Evolutionary conservation across 2,113 vertebrate species (phyloP).

Genomic region (Eleginops maclovinus): DNA sequence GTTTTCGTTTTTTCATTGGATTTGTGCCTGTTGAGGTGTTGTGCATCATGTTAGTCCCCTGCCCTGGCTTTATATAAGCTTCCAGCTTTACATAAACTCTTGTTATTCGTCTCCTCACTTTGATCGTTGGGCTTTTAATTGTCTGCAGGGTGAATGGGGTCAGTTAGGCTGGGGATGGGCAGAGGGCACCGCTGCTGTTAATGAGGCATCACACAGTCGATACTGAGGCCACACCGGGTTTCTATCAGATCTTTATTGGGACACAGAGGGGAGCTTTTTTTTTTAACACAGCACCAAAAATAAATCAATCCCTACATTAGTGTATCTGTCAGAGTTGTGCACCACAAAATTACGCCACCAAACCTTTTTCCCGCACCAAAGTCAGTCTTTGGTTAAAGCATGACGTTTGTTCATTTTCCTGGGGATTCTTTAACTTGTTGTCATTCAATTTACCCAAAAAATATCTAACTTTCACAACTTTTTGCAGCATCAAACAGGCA

Average conservation of each 20-base stretch:
- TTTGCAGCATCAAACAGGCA: neutral
- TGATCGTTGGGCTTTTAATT: neutral
- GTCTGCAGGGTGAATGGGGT: slow-evolving; percentile 46
- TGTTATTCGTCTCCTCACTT: neutral
- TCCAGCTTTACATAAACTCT: neutral
- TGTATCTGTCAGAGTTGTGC: slow-evolving; percentile 10
- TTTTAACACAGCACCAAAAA: slow-evolving; percentile 36
- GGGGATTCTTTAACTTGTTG: neutral
- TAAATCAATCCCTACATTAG: slow-evolving; percentile 40
- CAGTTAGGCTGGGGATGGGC: slow-evolving; percentile 16
- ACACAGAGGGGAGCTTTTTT: neutral
- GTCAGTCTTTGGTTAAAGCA: neutral
- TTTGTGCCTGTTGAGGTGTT: neutral
- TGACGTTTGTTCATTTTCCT: neutral
- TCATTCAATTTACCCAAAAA: neutral
- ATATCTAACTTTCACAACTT: neutral
- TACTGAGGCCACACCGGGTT: slow-evolving; percentile 28
- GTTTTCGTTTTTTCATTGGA: neutral
- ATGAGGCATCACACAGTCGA: slow-evolving; percentile 43
- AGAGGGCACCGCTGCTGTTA: slow-evolving; percentile 13
- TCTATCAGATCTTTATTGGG: slow-evolving; percentile 22
- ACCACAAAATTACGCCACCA: neutral
- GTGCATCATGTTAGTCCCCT: neutral
- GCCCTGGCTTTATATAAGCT: neutral
- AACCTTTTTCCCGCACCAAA: neutral